Percentiles rank a stretch among this genome's conserved stretches.
Evolutionary conservation across 2,113 vertebrate genomes (phyloP).

Genomic region (Pygoscelis adeliae): DNA sequence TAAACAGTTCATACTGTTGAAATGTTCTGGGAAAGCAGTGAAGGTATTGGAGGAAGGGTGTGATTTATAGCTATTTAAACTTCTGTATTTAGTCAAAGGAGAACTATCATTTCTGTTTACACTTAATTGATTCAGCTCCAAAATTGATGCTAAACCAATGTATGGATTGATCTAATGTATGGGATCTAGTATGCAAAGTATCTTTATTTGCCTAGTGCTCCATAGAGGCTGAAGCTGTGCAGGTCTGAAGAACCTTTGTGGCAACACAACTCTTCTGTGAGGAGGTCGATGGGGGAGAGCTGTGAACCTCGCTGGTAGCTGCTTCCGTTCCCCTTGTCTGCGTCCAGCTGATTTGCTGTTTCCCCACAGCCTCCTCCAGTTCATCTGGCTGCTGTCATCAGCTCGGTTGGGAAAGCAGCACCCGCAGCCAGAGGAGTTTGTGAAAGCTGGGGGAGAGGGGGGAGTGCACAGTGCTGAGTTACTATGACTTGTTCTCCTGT

Average conservation of each 20-base stretch:
- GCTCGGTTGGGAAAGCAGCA: neutral
- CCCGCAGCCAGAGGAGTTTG: neutral
- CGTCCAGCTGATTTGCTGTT: neutral
- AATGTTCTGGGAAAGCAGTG: neutral
- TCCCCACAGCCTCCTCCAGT: neutral
- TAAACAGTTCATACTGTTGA: neutral
- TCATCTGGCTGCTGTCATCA: neutral
- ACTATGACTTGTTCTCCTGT: accelerated
- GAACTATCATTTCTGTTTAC: neutral
- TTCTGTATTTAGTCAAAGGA: neutral
- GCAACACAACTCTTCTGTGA: accelerated
- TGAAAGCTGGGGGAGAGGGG: neutral
- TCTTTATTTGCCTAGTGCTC: neutral
- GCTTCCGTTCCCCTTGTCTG: neutral
- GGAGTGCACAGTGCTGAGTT: accelerated
- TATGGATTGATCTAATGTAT: accelerated
- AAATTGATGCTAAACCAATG: neutral
- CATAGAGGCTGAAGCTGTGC: neutral
- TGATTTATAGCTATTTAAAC: neutral
- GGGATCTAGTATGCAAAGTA: neutral
- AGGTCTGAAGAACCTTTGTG: neutral
- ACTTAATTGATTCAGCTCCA: neutral
- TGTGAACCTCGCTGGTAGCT: neutral
- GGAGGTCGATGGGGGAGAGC: accelerated
- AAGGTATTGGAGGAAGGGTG: neutral